phyloP scores from a whole-genome alignment of 2,888 invertebrate species.

The Agrotis exclamationis region DNA sequence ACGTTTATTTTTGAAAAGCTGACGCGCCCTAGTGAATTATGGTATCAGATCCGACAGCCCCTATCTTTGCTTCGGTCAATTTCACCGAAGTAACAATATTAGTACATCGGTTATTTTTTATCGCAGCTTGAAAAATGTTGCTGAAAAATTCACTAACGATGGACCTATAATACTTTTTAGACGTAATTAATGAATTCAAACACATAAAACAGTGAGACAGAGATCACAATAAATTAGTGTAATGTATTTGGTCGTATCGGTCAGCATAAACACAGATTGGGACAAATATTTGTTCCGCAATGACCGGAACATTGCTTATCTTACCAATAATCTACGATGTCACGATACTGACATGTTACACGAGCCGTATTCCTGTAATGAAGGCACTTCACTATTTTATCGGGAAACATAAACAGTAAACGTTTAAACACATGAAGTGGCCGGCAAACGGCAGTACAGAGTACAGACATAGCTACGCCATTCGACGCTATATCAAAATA shows the following conservation, averaged over 20 bases:
- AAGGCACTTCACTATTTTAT: constrained; percentile 60
- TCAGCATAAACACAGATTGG: constrained; percentile 34
- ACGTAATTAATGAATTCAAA: background rate
- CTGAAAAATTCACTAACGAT: background rate
- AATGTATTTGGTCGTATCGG: constrained; percentile 7
- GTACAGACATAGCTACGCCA: constrained; percentile 54
- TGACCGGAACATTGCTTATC: constrained; percentile 46
- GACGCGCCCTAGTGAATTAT: constrained; percentile 34
- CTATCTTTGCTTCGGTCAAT: constrained; percentile 35
- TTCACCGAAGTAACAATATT: constrained; percentile 27
- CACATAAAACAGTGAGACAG: background rate
- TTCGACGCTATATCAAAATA: constrained; percentile 65
- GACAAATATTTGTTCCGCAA: constrained; percentile 46
- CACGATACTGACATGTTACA: constrained; percentile 44
- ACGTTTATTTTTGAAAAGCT: constrained; percentile 25
- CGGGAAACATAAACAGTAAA: constrained; percentile 58
- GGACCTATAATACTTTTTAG: background rate
- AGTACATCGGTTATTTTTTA: constrained; percentile 24
- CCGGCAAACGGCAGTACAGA: constrained; percentile 48
- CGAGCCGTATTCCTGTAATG: constrained; percentile 42
- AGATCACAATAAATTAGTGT: constrained; percentile 27
- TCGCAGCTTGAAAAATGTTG: constrained; percentile 8
- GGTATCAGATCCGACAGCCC: constrained; percentile 8
- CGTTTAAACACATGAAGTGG: constrained; percentile 61
- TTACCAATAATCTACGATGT: constrained; percentile 50